phyloP scores from a whole-genome alignment of 2,888 invertebrate genomes.

The Drosophila stalkeri region DNA sequence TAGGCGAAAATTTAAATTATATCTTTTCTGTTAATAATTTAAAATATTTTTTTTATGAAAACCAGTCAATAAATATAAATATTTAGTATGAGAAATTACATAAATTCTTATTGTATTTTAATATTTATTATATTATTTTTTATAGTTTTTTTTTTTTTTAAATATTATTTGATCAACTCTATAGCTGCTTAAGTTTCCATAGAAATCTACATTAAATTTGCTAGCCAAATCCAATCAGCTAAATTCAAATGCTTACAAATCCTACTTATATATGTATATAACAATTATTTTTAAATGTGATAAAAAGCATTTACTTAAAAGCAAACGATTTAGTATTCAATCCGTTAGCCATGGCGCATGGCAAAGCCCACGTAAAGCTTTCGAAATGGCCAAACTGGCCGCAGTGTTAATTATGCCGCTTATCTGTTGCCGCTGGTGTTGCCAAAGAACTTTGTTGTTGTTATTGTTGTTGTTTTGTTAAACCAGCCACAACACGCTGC shows the following conservation, averaged over 20 bases:
- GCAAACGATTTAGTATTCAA: conserved; percentile 15
- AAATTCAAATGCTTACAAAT: neutral
- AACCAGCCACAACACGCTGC: conserved; percentile 50
- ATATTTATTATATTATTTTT: no score
- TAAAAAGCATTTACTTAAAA: conserved; percentile 2
- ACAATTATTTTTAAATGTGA: neutral
- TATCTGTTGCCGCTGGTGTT: conserved; percentile 58
- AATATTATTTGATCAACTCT: no score
- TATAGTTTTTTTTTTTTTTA: no score
- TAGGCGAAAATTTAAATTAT: no score
- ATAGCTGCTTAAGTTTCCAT: no score
- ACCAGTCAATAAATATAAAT: no score
- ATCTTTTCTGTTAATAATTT: no score
- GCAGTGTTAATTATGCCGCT: conserved; percentile 76
- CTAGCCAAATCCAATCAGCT: neutral
- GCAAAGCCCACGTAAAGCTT: conserved; percentile 41
- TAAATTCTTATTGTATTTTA: no score
- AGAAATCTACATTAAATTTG: neutral
- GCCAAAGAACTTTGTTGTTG: conserved; percentile 27
- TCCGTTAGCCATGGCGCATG: neutral
- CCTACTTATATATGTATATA: neutral
- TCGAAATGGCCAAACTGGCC: conserved; percentile 65
- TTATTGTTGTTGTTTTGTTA: conserved; percentile 20
- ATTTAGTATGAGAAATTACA: no score
- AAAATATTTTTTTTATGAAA: no score